phyloP scores from a whole-genome alignment of 2,797 vertebrate species.

The Cichlasoma orientale region DNA sequence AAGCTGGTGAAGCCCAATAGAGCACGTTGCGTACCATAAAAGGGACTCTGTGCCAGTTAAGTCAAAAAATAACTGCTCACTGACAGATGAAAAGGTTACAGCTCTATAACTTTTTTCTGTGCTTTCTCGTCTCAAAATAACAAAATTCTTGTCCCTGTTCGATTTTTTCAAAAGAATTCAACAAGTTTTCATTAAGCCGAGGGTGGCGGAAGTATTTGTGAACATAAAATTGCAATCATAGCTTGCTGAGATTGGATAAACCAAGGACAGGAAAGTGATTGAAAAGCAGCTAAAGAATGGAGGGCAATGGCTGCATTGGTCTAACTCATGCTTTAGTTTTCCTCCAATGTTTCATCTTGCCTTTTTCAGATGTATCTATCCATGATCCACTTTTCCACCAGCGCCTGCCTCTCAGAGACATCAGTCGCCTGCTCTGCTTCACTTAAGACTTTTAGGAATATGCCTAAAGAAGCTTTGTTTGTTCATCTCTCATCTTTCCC shows the following conservation, averaged over 20 bases:
- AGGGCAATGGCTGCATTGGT: slow-evolving; percentile 1
- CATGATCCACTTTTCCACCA: slow-evolving; percentile 28
- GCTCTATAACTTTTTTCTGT: background rate
- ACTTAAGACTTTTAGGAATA: slow-evolving; percentile 59
- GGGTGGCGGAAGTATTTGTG: background rate
- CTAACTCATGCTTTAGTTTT: slow-evolving; percentile 49
- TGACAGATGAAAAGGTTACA: background rate
- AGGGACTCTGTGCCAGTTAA: background rate
- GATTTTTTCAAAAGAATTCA: background rate
- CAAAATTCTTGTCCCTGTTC: background rate
- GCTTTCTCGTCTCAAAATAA: background rate
- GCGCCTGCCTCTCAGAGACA: slow-evolving; percentile 17
- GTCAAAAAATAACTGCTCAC: background rate
- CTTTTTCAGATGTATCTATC: slow-evolving; percentile 41
- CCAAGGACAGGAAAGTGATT: slow-evolving; percentile 17
- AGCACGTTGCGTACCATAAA: background rate
- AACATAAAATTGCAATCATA: background rate
- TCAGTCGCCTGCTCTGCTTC: slow-evolving; percentile 23
- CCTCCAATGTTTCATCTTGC: slow-evolving; percentile 38
- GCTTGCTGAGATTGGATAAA: slow-evolving; percentile 12
- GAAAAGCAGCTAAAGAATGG: slow-evolving; percentile 13
- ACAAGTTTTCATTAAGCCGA: background rate
- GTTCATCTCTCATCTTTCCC: slow-evolving; percentile 42
- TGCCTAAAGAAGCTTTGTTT: slow-evolving; percentile 56
- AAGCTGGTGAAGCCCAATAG: background rate